A percentile compares a stretch with the other conserved stretches of the same genome.
Evolutionary conservation across 2,888 invertebrate genomes (phyloP).

Genomic region (Pantelozetes paolii): DNA sequence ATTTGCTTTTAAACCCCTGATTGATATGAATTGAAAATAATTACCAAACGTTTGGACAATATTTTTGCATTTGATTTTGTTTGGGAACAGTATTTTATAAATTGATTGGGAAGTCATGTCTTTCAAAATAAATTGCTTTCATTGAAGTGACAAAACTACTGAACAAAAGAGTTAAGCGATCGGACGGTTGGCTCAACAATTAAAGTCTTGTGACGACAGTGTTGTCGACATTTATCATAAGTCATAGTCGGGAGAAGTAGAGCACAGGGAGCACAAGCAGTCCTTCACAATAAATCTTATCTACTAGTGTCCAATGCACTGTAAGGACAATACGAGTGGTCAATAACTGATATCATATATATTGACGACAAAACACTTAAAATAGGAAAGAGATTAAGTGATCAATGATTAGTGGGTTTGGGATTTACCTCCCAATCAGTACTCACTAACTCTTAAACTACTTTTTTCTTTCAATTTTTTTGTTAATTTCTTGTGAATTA

Average conservation of each 20-base stretch:
- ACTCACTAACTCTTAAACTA: not conserved
- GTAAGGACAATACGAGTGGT: not conserved
- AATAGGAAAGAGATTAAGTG: not conserved
- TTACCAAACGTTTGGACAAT: not conserved
- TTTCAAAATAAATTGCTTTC: not conserved
- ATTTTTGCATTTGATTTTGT: not conserved
- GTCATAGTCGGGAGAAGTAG: too few relatives aligned
- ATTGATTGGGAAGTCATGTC: not conserved
- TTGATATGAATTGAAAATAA: not conserved
- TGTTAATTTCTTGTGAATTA: too few relatives aligned
- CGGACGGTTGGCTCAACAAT: too few relatives aligned
- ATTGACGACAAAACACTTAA: not conserved
- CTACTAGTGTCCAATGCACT: not conserved
- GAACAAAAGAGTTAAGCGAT: too few relatives aligned
- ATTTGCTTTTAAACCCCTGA: not conserved
- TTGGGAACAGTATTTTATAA: not conserved
- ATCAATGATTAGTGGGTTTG: not conserved
- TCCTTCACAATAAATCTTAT: not conserved
- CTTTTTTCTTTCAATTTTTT: not conserved
- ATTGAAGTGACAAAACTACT: too few relatives aligned
- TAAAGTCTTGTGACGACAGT: too few relatives aligned
- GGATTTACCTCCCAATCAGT: not conserved
- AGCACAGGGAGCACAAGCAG: not conserved
- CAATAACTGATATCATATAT: constrained; percentile 22
- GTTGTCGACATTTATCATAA: too few relatives aligned